Base-by-base conservation (phyloP, 2,113 vertebrate species). In the Solea solea region DNA sequence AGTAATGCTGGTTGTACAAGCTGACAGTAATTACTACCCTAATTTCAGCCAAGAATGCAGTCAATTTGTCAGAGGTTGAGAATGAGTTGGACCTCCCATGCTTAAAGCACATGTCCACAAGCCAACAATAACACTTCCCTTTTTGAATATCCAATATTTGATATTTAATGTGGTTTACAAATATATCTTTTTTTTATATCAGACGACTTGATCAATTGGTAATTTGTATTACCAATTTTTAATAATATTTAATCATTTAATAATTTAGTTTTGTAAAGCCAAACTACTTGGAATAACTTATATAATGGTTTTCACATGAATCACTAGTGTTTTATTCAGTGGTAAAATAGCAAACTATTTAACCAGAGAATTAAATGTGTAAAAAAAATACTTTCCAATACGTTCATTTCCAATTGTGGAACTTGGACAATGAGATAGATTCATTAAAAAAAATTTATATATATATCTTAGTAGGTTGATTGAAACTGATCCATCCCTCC, bases 401-500 rank as follows among this genome's bases (percentile, higher is more conserved):
- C n/a, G 8, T 68, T 46, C 25, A 13, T n/a, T 13, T 0, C 34
- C 21, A 41, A 1, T 14, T 34, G 13, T 44, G 41, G 69, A 53
- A 41, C 45, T 3, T 64, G 3, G 42, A 13, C 49, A 62, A 13
- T 53, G 57, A 21, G 45, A 16, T 48, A 50, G 59, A 50, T 51
- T 40, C 39, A 68, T 50, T 11, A 25, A 25, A 65, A 34, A 42
- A n/a, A 48, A 69, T n/a, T n/a, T n/a, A n/a, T n/a, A n/a, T n/a
- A n/a, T n/a, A n/a, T 46, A 46, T 46, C 46, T 51, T 40, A n/a
- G 41, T 42, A 58, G 72, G 52, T 65, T 56, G 67, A 69, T 21
- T 81, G 85, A 88, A 88, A 76, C 56, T 13, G 73, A 83, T 81
- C 15, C 16, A 44, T 73, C 27, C 72, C 58, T 50, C 51, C 69